Evolutionary conservation across 2,797 vertebrate genomes (phyloP).

Genomic region (Phalanger gymnotis): DNA sequence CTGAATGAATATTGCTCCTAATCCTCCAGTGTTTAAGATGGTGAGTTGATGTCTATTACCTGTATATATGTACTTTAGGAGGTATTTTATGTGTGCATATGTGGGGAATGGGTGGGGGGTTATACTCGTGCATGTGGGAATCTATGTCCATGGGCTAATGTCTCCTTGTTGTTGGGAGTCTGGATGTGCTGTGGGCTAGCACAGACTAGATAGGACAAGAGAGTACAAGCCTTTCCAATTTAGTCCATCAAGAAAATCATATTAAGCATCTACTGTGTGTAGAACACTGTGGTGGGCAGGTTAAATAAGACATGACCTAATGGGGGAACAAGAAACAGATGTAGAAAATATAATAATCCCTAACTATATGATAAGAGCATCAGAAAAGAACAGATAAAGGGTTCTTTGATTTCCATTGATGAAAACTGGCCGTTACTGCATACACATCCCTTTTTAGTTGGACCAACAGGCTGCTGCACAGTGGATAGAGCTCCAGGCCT

Average conservation of each 20-base stretch:
- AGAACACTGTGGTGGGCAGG: background rate
- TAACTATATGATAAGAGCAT: background rate
- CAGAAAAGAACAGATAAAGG: background rate
- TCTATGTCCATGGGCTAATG: background rate
- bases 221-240: background rate
- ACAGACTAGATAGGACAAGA: background rate
- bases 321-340: background rate
- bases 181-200: background rate
- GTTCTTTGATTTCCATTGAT: background rate
- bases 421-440: background rate
- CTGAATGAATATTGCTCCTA: background rate
- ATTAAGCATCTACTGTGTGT: background rate
- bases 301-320: background rate
- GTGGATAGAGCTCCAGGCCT: background rate
- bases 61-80: background rate
- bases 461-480: background rate
- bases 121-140: background rate
- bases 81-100: background rate
- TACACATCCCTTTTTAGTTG: background rate
- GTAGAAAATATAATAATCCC: background rate
- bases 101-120: background rate
- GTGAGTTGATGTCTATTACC: background rate
- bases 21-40: background rate
- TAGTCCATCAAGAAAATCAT: background rate
- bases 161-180: background rate